These are phyloP conservation scores for Saccopteryx bilineata DNA, from an alignment of 2,113 vertebrate genomes.

Conservation along the genomic window DNA sequence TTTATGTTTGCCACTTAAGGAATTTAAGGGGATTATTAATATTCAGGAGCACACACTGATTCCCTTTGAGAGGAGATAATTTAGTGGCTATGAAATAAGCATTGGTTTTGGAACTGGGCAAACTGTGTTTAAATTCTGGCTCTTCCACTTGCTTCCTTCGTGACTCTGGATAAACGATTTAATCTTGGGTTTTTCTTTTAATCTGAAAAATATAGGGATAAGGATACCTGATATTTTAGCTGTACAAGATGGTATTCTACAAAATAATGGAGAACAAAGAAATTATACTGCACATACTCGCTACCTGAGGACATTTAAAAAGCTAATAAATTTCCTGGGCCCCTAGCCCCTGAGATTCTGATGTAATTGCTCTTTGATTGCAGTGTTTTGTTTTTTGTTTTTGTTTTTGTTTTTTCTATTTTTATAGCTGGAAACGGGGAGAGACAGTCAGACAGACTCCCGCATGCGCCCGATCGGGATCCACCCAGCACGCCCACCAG, in stretches of 20 bases:
- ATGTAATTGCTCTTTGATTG: not conserved
- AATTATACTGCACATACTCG: not conserved
- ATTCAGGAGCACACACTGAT: slow-evolving; percentile 39
- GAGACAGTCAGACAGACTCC: too few species aligned
- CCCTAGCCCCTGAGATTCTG: not conserved
- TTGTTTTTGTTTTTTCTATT: too few species aligned
- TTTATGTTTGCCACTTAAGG: slow-evolving; percentile 39
- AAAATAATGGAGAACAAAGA: not conserved
- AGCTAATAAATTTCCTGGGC: not conserved
- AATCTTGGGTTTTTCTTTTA: slow-evolving; percentile 15
- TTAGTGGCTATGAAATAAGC: not conserved
- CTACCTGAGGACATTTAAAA: not conserved
- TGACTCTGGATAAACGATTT: slow-evolving; percentile 25
- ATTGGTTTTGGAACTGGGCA: not conserved
- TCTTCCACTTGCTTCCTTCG: not conserved
- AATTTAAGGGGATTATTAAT: slow-evolving; percentile 57
- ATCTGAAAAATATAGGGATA: not conserved
- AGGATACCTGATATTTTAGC: not conserved
- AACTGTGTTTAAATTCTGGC: slow-evolving; percentile 19
- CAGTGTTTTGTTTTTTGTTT: not conserved
- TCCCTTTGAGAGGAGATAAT: slow-evolving; percentile 52
- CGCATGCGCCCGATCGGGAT: too few species aligned
- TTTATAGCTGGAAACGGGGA: too few species aligned
- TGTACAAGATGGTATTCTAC: not conserved
- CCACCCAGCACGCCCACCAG: too few species aligned